Conservation (phyloP, 2,888 invertebrate species). For the Torymus tubicola region DNA sequence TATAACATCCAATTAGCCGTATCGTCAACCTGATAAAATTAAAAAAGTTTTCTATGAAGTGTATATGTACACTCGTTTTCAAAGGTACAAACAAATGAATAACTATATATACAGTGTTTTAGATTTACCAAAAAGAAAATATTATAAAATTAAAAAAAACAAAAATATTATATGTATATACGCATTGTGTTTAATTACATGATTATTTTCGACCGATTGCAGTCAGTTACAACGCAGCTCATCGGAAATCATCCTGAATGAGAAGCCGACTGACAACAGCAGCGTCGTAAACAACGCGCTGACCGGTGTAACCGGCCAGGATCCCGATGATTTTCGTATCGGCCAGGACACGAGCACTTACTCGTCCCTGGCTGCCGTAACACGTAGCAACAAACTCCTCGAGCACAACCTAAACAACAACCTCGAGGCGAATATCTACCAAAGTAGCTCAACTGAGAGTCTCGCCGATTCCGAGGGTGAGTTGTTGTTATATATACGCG, state of each 20-base stretch:
- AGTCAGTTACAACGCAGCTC: slow-evolving; percentile 69
- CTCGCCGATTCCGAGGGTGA: slow-evolving; percentile 79
- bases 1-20: too few relatives aligned
- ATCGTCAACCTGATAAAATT: too few relatives aligned
- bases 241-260: slow-evolving; percentile 63
- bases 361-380: slow-evolving; percentile 70
- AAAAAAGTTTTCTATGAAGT: too few relatives aligned
- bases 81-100: too few relatives aligned
- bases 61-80: too few relatives aligned
- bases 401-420: slow-evolving; percentile 68
- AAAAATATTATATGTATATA: too few relatives aligned
- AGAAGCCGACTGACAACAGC: not conserved
- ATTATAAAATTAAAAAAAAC: too few relatives aligned
- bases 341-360: slow-evolving; percentile 71
- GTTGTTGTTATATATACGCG: not conserved
- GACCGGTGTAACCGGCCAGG: slow-evolving; percentile 51
- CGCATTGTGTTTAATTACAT: too few relatives aligned
- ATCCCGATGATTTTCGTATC: slow-evolving; percentile 67
- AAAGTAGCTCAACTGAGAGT: slow-evolving; percentile 78
- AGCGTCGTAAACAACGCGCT: slow-evolving; percentile 43
- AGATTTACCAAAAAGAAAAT: too few relatives aligned
- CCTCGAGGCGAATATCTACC: slow-evolving; percentile 65
- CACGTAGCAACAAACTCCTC: slow-evolving; percentile 65
- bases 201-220: not conserved
- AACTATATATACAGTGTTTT: too few relatives aligned